phyloP scores from a whole-genome alignment of 2,888 invertebrate species.

The Oscheius onirici region DNA sequence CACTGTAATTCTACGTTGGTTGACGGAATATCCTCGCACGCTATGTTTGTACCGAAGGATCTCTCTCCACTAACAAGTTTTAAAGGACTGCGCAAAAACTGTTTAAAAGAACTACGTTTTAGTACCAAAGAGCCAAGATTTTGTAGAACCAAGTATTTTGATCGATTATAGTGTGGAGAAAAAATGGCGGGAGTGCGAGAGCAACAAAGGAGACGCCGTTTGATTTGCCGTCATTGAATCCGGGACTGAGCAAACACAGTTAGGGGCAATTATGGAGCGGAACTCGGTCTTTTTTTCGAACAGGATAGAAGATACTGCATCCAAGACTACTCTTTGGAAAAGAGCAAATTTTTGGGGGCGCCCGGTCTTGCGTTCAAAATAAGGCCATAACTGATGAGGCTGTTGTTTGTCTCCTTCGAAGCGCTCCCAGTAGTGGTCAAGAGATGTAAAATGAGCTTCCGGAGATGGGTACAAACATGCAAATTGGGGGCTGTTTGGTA shows the following conservation, averaged over 20 bases:
- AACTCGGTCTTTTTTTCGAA: constrained; percentile 14
- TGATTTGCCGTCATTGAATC: constrained; percentile 32
- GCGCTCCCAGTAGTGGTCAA: no score
- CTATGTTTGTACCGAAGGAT: no score
- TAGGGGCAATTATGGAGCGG: constrained; percentile 27
- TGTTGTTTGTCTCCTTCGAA: no score
- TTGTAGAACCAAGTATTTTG: background rate
- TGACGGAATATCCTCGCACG: no score
- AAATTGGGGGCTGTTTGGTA: constrained; percentile 25
- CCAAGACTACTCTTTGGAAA: background rate
- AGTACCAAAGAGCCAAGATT: background rate
- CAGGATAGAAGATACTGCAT: background rate
- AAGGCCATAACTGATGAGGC: no score
- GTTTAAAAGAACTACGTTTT: background rate
- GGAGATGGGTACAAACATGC: constrained; percentile 18
- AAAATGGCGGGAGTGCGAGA: background rate
- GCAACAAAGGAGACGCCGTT: constrained; percentile 29
- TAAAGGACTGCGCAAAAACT: no score
- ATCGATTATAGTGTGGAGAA: background rate
- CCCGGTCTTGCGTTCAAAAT: no score
- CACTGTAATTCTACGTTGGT: no score
- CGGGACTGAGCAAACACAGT: constrained; percentile 30
- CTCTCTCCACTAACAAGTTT: no score
- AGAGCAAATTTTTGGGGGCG: background rate
- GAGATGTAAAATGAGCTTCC: constrained; percentile 4